Conservation (phyloP, 2,113 vertebrate species). For the Amblyornis subalaris region DNA sequence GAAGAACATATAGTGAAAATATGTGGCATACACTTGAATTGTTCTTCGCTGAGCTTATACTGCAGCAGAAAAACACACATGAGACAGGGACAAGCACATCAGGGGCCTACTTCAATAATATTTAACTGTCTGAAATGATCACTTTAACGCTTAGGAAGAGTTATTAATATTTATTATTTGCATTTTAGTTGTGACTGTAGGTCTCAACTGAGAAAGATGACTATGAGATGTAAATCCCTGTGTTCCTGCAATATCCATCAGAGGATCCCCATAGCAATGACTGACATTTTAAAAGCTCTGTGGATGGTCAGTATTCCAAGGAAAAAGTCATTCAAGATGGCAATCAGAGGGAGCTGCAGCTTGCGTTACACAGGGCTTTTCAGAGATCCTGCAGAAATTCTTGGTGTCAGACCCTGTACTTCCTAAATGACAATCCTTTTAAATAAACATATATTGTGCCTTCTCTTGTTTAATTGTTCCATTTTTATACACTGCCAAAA, state of each 20-base stretch:
- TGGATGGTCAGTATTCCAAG: neutral
- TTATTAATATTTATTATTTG: conserved; percentile 49
- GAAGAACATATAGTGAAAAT: neutral
- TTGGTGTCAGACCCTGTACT: neutral
- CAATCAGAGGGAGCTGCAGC: neutral
- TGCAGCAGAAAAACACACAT: neutral
- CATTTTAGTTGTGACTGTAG: neutral
- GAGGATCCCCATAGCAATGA: neutral
- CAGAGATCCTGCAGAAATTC: neutral
- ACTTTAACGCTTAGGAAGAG: neutral
- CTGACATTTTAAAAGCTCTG: neutral
- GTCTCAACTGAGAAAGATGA: neutral
- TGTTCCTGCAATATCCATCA: neutral
- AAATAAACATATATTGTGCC: neutral
- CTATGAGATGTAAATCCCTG: neutral
- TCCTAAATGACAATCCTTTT: neutral
- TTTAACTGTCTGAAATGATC: conserved; percentile 28
- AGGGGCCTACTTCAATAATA: neutral
- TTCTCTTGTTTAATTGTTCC: neutral
- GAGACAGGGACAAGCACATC: neutral
- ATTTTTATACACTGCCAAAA: neutral
- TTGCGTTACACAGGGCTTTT: neutral
- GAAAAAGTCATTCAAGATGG: neutral
- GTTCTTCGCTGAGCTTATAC: neutral
- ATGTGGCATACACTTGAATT: neutral